These are phyloP conservation scores for Exephanes ischioxanthus DNA, from an alignment of 2,888 invertebrate species.

Conservation along the genomic window DNA sequence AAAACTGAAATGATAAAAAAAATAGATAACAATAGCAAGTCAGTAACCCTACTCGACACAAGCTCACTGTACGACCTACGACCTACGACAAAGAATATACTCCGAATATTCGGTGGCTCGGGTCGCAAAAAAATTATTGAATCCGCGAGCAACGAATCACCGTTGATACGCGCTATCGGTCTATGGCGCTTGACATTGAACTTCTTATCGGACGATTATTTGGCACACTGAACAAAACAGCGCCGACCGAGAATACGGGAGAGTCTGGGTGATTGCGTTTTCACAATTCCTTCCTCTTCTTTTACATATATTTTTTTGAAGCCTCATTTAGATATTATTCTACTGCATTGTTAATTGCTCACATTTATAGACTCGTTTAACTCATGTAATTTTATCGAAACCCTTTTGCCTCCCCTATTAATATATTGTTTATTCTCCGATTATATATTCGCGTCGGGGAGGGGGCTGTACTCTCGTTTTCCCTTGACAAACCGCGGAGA, in stretches of 20 bases:
- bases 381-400: background rate
- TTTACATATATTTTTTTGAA: background rate
- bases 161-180: conserved; percentile 56
- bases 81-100: conserved; percentile 68
- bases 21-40: background rate
- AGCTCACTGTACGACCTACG: conserved; percentile 13
- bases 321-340: conserved; percentile 7
- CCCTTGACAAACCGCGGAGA: background rate
- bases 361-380: background rate
- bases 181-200: conserved; percentile 76
- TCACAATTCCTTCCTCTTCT: conserved; percentile 11
- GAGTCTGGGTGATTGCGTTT: conserved; percentile 17
- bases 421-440: background rate
- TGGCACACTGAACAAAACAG: conserved; percentile 61
- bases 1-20: background rate
- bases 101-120: background rate
- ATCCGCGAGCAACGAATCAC: conserved; percentile 37
- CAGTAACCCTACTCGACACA: background rate
- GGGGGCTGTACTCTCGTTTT: background rate
- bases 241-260: conserved; percentile 12
- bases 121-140: conserved; percentile 8
- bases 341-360: background rate
- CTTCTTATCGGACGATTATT: conserved; percentile 72
- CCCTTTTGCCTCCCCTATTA: background rate
- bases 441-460: too few relatives aligned